Conservation (phyloP, 2,797 vertebrate genomes). For the Intellagama lesueurii region DNA sequence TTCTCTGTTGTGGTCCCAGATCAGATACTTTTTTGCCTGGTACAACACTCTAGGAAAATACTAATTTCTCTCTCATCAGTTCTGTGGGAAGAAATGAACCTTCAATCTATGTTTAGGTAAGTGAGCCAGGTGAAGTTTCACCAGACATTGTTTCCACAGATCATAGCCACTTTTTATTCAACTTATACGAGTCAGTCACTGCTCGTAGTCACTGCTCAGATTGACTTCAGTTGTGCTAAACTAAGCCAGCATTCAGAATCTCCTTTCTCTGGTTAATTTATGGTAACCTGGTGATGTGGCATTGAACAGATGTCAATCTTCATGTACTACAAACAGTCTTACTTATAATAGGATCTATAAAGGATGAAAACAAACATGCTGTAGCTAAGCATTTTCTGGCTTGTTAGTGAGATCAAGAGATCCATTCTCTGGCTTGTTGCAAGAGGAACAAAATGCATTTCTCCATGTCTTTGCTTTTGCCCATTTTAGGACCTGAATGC, state of each 20-base stretch:
- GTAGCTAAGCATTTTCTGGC: neutral
- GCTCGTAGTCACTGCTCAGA: too few relatives aligned
- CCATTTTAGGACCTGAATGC: too few relatives aligned
- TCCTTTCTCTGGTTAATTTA: too few relatives aligned
- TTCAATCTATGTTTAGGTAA: too few relatives aligned
- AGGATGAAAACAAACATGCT: neutral
- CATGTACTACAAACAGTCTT: neutral
- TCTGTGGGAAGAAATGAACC: too few relatives aligned
- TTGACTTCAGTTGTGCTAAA: neutral
- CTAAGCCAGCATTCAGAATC: neutral
- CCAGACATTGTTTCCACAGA: too few relatives aligned
- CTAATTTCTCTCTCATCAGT: neutral
- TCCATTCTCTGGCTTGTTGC: too few relatives aligned
- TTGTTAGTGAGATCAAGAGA: neutral
- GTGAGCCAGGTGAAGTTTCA: too few relatives aligned
- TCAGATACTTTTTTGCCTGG: neutral
- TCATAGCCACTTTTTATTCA: too few relatives aligned
- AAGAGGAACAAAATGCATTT: too few relatives aligned
- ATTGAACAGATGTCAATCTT: neutral
- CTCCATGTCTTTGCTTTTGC: too few relatives aligned
- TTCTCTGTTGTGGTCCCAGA: neutral
- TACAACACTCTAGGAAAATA: neutral
- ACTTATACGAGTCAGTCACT: too few relatives aligned
- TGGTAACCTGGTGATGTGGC: neutral
- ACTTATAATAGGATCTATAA: neutral